These are phyloP conservation scores for Invenusta paracnida DNA, from an alignment of 2,888 invertebrate genomes.

Conservation along the genomic window DNA sequence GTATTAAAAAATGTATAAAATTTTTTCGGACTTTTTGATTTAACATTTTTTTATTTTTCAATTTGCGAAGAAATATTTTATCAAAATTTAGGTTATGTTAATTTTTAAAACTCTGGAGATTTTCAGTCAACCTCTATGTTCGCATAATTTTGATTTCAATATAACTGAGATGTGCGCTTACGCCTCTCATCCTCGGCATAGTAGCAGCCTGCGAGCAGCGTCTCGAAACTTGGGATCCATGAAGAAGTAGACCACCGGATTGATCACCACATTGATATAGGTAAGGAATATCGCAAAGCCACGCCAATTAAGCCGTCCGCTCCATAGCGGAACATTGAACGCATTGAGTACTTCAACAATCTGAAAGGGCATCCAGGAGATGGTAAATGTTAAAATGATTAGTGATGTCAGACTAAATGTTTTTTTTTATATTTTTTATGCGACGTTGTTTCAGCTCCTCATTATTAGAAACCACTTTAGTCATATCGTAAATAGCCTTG, in stretches of 20 bases:
- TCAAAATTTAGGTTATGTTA: too few species aligned
- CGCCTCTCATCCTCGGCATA: not conserved
- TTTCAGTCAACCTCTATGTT: too few species aligned
- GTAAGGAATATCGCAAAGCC: not conserved
- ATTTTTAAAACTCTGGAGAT: too few species aligned
- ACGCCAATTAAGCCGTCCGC: not conserved
- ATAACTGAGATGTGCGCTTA: too few species aligned
- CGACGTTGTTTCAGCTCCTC: too few species aligned
- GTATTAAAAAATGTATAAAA: too few species aligned
- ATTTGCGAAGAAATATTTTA: too few species aligned
- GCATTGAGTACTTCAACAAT: not conserved
- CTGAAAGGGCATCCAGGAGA: conserved; percentile 9
- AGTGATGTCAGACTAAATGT: not conserved
- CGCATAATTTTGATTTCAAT: too few species aligned
- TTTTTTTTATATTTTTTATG: not conserved
- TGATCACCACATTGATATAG: not conserved
- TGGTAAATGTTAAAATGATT: not conserved
- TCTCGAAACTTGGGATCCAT: not conserved
- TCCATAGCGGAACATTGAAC: not conserved
- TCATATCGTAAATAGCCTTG: too few species aligned
- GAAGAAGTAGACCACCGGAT: not conserved
- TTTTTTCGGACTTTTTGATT: too few species aligned
- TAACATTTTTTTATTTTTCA: too few species aligned
- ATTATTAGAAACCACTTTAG: too few species aligned
- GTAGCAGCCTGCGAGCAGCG: not conserved